A percentile compares a stretch with the other conserved stretches of the same genome.
Conservation (phyloP, 2,888 invertebrate genomes). For the Neocrepidodera transversa region DNA sequence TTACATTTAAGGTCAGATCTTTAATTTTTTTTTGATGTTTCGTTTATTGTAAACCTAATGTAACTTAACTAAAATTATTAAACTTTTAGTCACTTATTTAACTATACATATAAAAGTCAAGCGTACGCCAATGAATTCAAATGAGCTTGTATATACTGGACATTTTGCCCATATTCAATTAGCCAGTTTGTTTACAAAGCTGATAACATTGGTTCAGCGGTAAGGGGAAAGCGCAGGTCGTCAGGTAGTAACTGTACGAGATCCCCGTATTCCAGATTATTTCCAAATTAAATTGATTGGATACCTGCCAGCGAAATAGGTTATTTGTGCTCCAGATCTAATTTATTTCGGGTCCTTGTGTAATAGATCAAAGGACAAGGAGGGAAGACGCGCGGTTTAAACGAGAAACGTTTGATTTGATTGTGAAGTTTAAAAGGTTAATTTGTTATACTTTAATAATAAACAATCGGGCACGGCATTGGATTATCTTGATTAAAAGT, state of each 20-base stretch:
- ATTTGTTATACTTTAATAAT: too few relatives aligned
- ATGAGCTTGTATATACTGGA: constrained; percentile 12
- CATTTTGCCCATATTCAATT: constrained; percentile 15
- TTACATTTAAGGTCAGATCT: too few relatives aligned
- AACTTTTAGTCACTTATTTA: too few relatives aligned
- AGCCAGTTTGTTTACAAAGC: constrained; percentile 18
- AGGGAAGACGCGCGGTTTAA: too few relatives aligned
- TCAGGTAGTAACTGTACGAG: constrained; percentile 1
- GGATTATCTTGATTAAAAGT: too few relatives aligned
- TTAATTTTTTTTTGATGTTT: too few relatives aligned
- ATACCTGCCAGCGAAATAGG: constrained; percentile 19
- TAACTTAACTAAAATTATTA: too few relatives aligned
- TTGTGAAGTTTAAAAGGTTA: too few relatives aligned
- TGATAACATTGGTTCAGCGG: constrained; percentile 5
- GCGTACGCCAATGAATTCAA: constrained; percentile 1
- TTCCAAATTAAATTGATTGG: constrained; percentile 23
- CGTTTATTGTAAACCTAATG: too few relatives aligned
- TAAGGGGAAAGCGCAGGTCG: neutral
- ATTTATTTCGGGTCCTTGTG: constrained; percentile 18
- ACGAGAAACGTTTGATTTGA: too few relatives aligned
- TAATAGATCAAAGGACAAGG: neutral
- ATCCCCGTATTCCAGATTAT: constrained; percentile 20
- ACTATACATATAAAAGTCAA: too few relatives aligned
- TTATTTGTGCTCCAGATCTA: constrained; percentile 11
- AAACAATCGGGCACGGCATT: too few relatives aligned